A percentile compares a stretch with the other conserved stretches of the same genome.
phyloP scores from a whole-genome alignment of 2,113 vertebrate genomes.

The Grammatotria lemairii region DNA sequence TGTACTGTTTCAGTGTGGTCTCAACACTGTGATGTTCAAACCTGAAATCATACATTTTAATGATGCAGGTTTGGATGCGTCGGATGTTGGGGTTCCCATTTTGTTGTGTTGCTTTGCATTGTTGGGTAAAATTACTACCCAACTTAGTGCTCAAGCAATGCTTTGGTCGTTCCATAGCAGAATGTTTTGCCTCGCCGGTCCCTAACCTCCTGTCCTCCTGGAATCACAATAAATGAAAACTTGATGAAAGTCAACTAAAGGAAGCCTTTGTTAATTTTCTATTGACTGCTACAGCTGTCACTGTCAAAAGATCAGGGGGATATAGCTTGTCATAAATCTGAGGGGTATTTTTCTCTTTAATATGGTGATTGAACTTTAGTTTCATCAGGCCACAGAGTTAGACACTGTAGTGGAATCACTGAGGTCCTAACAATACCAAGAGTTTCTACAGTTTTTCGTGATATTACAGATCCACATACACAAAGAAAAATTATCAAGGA shows the following conservation, averaged over 20 bases:
- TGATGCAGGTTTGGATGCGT: not conserved
- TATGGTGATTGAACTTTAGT: slow-evolving; percentile 39
- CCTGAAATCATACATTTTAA: slow-evolving; percentile 5
- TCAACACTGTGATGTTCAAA: slow-evolving; percentile 21
- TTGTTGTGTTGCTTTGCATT: slow-evolving; percentile 9
- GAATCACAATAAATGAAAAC: slow-evolving; percentile 64
- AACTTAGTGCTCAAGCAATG: slow-evolving; percentile 1
- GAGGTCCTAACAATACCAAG: slow-evolving; percentile 30
- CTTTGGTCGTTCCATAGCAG: slow-evolving; percentile 27
- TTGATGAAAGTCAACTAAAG: slow-evolving; percentile 58
- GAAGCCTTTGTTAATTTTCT: slow-evolving; percentile 45
- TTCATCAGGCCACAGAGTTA: slow-evolving; percentile 38
- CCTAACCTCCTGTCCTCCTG: slow-evolving; percentile 50
- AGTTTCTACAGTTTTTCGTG: slow-evolving; percentile 32
- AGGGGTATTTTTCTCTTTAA: slow-evolving; percentile 21
- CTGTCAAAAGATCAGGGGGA: slow-evolving; percentile 37
- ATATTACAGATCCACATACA: slow-evolving; percentile 41
- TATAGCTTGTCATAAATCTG: slow-evolving; percentile 43
- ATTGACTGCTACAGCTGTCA: slow-evolving; percentile 44
- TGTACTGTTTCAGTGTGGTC: slow-evolving; percentile 28
- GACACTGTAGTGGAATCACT: slow-evolving; percentile 12
- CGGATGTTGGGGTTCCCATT: slow-evolving; percentile 9
- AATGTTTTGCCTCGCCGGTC: slow-evolving; percentile 27
- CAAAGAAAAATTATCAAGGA: slow-evolving; percentile 65
- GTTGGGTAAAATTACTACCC: slow-evolving; percentile 3